These are phyloP conservation scores for Poecilia latipinna DNA, from an alignment of 2,113 vertebrate genomes.

Conservation along the genomic window DNA sequence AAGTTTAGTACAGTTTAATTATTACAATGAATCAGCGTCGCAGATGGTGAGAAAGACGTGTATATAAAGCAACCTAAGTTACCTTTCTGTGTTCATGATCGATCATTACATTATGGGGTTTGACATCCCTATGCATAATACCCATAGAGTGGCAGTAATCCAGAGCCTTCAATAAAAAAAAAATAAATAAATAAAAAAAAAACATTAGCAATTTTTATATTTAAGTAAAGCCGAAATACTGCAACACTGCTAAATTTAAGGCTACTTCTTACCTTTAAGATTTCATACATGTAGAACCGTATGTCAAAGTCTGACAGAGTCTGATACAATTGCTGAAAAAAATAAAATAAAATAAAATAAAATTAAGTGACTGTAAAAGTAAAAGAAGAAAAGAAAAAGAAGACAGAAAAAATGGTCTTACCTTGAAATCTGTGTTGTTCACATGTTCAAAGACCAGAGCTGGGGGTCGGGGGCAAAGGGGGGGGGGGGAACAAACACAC, in stretches of 20 bases:
- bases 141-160: conserved; percentile 89
- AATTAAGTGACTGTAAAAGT: background rate
- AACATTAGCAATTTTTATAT: background rate
- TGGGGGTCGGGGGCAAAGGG: too few species aligned
- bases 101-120: conserved; percentile 91
- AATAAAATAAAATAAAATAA: background rate
- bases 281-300: conserved; percentile 92
- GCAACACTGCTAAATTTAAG: background rate
- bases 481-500: too few species aligned
- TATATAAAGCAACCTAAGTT: background rate
- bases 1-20: background rate
- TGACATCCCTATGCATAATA: conserved; percentile 90
- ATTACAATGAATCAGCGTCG: background rate
- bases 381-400: background rate
- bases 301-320: conserved; percentile 89
- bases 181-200: background rate
- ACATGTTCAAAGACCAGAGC: conserved; percentile 89
- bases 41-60: background rate
- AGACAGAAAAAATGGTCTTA: conserved; percentile 39
- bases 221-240: background rate
- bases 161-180: conserved; percentile 65
- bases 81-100: conserved; percentile 92
- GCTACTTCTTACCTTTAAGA: conserved; percentile 82
- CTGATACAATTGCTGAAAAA: conserved; percentile 86
- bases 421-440: conserved; percentile 92